phyloP scores from a whole-genome alignment of 2,888 invertebrate species.

The Lasioglossum figueresi region DNA sequence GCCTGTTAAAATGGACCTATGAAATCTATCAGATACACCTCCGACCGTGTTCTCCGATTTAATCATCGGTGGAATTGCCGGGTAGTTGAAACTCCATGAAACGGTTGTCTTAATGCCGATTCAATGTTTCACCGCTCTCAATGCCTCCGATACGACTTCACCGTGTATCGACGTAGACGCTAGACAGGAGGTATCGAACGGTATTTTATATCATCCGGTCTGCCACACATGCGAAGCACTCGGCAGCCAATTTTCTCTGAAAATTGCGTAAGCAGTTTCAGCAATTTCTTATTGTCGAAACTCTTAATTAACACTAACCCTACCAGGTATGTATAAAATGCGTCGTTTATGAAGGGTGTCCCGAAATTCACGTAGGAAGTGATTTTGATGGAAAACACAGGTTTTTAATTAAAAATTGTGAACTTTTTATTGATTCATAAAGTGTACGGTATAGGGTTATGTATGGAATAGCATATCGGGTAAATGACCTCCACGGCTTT shows the following conservation, averaged over 20 bases:
- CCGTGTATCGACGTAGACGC: not conserved
- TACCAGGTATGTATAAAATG: no score
- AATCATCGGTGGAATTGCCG: conserved; percentile 28
- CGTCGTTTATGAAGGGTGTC: no score
- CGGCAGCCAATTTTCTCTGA: not conserved
- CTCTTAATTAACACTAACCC: no score
- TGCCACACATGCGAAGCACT: no score
- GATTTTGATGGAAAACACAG: no score
- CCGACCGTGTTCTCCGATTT: conserved; percentile 14
- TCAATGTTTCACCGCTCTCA: not conserved
- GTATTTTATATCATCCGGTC: not conserved
- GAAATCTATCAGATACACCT: conserved; percentile 61
- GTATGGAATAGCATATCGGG: no score
- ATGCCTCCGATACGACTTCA: not conserved
- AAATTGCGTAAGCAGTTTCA: not conserved
- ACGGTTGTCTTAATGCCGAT: conserved; percentile 7
- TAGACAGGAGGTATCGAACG: not conserved
- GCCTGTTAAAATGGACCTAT: conserved; percentile 74
- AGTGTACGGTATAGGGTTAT: no score
- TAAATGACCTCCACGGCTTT: no score
- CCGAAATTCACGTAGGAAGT: no score
- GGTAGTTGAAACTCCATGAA: not conserved
- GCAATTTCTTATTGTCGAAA: no score
- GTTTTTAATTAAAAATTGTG: no score
- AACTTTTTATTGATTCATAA: no score